Evolutionary conservation across 1,140 invertebrate species (phyloP).

Genomic region (Metaphire vulgaris): DNA sequence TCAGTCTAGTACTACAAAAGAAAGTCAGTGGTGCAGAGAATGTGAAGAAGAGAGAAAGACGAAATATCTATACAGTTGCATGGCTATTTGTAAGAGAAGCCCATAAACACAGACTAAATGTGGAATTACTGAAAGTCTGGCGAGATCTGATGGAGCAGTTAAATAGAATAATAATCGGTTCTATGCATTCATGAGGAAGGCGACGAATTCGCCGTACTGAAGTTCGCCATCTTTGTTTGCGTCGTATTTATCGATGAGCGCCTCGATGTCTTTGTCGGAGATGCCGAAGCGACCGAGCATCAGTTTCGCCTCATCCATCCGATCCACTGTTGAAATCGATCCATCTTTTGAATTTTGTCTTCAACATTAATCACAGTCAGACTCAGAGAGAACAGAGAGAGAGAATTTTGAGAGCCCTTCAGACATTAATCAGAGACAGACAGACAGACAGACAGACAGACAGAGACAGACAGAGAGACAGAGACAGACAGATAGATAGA

Average conservation of each 20-base stretch:
- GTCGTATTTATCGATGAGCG: constrained; percentile 11
- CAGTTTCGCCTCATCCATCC: constrained; percentile 16
- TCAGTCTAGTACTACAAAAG: no score
- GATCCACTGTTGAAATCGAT: neutral
- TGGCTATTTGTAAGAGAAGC: no score
- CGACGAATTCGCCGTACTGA: constrained; percentile 21
- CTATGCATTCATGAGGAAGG: constrained; percentile 13
- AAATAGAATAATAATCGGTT: neutral
- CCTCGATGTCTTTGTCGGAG: constrained; percentile 3
- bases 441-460: no score
- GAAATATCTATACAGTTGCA: no score
- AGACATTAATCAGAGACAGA: no score
- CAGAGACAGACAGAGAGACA: no score
- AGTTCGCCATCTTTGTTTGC: constrained; percentile 21
- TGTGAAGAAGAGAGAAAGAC: no score
- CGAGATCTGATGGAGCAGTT: neutral
- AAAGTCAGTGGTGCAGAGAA: no score
- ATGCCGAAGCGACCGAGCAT: constrained; percentile 10
- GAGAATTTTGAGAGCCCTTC: no score
- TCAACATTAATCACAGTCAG: neutral
- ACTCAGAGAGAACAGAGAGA: no score
- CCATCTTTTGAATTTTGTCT: constrained; percentile 17
- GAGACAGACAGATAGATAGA: no score
- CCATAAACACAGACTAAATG: no score
- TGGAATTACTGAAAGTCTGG: neutral